These are phyloP conservation scores for Archips crataeganus DNA, from an alignment of 2,888 invertebrate genomes.

Conservation along the genomic window DNA sequence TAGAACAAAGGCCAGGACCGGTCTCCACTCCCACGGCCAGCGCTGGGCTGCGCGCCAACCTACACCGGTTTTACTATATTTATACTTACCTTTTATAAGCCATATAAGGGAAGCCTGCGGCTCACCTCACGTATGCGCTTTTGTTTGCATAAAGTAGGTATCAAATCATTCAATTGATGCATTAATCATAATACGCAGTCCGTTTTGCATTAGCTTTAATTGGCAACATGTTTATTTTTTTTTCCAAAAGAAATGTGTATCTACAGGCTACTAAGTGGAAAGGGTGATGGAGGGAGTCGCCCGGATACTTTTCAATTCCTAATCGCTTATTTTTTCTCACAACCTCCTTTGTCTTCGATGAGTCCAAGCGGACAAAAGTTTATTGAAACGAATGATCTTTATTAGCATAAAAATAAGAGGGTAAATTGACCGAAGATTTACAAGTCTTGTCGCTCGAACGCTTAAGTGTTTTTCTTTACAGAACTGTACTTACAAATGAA, in stretches of 20 bases:
- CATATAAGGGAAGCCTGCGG: neutral
- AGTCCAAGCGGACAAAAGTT: too few relatives aligned
- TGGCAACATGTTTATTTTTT: neutral
- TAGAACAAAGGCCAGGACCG: conserved; percentile 25
- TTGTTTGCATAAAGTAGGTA: neutral
- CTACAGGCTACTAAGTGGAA: neutral
- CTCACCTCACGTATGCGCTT: neutral
- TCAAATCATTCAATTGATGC: neutral
- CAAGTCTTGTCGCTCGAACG: too few relatives aligned
- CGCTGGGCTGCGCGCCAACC: conserved; percentile 3
- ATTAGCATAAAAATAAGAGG: too few relatives aligned
- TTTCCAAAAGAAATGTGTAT: neutral
- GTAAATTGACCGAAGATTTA: too few relatives aligned
- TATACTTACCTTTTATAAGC: neutral
- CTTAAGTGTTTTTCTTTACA: too few relatives aligned
- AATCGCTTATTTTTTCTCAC: neutral
- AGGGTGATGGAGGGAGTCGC: neutral
- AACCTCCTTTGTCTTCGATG: neutral
- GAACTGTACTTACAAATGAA: too few relatives aligned
- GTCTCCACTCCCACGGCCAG: conserved; percentile 32
- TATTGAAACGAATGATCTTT: too few relatives aligned
- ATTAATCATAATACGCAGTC: neutral
- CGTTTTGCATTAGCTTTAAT: neutral
- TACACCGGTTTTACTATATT: neutral
- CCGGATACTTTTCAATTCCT: neutral